These are phyloP conservation scores for Rhopalosiphum nymphaeae DNA, from an alignment of 2,888 invertebrate genomes.

Conservation along the genomic window DNA sequence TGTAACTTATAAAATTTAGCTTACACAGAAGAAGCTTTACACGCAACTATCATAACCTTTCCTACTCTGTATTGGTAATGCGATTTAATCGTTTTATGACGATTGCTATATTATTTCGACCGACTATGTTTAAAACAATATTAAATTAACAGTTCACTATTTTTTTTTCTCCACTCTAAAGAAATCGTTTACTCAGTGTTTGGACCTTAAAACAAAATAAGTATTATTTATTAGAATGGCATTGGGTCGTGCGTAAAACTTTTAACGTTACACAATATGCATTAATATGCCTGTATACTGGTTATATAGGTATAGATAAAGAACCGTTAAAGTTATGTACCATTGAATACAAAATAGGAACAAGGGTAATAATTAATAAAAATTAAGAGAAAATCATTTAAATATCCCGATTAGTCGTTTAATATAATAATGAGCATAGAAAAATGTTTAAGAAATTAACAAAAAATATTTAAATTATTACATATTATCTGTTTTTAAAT, in stretches of 20 bases:
- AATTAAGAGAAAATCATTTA: background rate
- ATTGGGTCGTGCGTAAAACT: background rate
- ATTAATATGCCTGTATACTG: background rate
- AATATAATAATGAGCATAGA: background rate
- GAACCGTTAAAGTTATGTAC: background rate
- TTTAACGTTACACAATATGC: background rate
- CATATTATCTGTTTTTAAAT: background rate
- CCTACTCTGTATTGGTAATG: background rate
- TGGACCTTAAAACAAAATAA: background rate
- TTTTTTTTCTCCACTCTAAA: background rate
- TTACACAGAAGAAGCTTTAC: constrained; percentile 41
- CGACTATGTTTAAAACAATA: constrained; percentile 15
- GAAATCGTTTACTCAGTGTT: background rate
- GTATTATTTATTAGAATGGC: background rate
- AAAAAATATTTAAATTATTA: background rate
- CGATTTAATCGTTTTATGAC: constrained; percentile 22
- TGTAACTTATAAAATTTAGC: constrained; percentile 39
- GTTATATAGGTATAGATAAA: background rate
- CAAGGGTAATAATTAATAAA: background rate
- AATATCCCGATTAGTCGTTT: background rate
- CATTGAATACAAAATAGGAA: background rate
- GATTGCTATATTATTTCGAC: background rate
- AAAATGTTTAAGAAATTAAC: background rate
- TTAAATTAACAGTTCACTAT: background rate
- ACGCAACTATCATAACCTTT: background rate